phyloP scores from a whole-genome alignment of 1,140 invertebrate species.

The Choristoneura fumiferana region DNA sequence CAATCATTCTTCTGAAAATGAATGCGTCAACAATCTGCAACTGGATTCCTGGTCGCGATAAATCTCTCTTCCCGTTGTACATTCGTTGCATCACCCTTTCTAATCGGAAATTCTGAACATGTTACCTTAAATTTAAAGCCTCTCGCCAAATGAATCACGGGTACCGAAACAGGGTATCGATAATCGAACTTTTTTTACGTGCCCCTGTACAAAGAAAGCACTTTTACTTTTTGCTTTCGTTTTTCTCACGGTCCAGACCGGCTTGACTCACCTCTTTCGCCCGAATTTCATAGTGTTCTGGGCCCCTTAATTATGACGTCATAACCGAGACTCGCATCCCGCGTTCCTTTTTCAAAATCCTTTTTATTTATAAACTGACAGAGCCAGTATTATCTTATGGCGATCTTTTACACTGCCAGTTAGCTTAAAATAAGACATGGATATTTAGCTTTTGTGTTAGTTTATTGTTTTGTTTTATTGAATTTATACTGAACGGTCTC shows the following conservation, averaged over 20 bases:
- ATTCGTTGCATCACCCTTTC: conserved; percentile 52
- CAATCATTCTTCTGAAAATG: conserved; percentile 9
- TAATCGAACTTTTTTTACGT: conserved; percentile 61
- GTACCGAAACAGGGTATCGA: conserved; percentile 52
- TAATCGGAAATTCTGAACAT: conserved; percentile 66
- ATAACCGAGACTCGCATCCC: conserved; percentile 36
- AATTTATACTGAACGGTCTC: conserved; percentile 4
- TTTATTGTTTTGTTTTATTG: conserved; percentile 16
- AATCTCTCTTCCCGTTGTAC: conserved; percentile 40
- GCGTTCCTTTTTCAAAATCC: conserved; percentile 42
- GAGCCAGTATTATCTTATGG: conserved; percentile 42
- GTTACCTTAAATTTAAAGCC: conserved; percentile 64
- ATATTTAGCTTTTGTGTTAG: conserved; percentile 15
- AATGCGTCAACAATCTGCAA: conserved; percentile 12
- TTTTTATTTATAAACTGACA: conserved; percentile 53
- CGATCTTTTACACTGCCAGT: conserved; percentile 44
- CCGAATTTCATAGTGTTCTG: conserved; percentile 43
- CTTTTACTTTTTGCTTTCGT: conserved; percentile 64
- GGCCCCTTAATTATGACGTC: conserved; percentile 67
- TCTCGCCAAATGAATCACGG: conserved; percentile 58
- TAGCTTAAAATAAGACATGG: conserved; percentile 21
- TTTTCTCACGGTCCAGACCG: conserved; percentile 53
- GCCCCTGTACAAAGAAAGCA: conserved; percentile 64
- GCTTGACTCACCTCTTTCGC: conserved; percentile 46
- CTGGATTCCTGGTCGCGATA: conserved; percentile 29